Evolutionary conservation across 2,797 vertebrate species (phyloP), one percentile per base, ranked within the genome.

Genomic region (Rhinatrema bivittatum): DNA sequence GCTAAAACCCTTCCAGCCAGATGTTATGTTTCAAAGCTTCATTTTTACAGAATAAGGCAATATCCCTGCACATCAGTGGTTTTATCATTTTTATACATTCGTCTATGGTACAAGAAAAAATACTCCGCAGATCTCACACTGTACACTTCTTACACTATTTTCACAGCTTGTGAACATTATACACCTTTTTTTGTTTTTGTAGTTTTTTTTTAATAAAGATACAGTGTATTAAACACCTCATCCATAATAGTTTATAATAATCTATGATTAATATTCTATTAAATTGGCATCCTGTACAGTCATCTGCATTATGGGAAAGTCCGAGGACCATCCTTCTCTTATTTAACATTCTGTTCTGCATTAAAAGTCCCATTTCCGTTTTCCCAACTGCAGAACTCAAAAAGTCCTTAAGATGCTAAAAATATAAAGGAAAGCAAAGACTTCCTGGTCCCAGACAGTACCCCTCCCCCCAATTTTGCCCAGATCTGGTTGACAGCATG

Each of bases 101-200:
- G 77, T 58, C 64, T 80, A 79, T 86, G 64, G 44, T 82, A 87
- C 79, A 88, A 79, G 70, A 74, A 64, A 65, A 62, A 30, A 68
- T 71, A 65, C 33, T 50, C 78, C 72, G 59, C 68, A 70, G 72
- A 74, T 76, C 74, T 82, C 84, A 84, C 86, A 85, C 84, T 78
- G 65, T 79, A 81, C 78, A 87, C 62, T 67, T 79, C 76, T 78
- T 82, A 72, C 69, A 80, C 73, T 72, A 77, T 86, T 83, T 90
- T 88, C 88, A 90, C 77, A 88, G 84, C 65, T 74, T 82, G 79
- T 86, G 80, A 87, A 87, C 86, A 88, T 87, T 87, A 86, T 79
- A 83, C 68, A 85, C 62, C 65, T 81, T 72, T 77, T 75, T 53
- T 74, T 63, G n/a, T n/a, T n/a, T n/a, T n/a, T n/a, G n/a, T n/a